Evolutionary conservation across 2,113 vertebrate genomes (phyloP).

Genomic region (Polypterus senegalus): DNA sequence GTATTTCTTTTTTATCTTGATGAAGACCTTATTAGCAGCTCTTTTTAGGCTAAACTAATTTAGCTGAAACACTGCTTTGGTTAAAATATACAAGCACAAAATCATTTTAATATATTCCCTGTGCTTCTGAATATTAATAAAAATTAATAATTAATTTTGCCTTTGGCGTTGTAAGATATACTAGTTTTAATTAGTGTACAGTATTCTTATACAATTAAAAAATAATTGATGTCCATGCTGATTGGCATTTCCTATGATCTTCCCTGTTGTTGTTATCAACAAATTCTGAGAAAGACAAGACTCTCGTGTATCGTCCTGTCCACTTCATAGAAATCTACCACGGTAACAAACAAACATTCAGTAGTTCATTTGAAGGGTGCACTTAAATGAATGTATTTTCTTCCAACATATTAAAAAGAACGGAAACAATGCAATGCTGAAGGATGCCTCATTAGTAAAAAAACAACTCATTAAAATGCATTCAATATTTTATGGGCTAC

Average conservation of each 20-base stretch:
- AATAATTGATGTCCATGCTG: slow-evolving; percentile 96
- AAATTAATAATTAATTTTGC: slow-evolving; percentile 99
- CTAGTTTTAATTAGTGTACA: slow-evolving; percentile 99
- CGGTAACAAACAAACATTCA: slow-evolving; percentile 59
- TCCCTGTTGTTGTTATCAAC: slow-evolving; percentile 88
- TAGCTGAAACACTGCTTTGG: slow-evolving; percentile 42
- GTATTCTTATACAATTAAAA: slow-evolving; percentile 99
- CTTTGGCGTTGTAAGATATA: slow-evolving; percentile 98
- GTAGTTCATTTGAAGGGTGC: slow-evolving; percentile 62
- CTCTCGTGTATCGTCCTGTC: slow-evolving; percentile 61
- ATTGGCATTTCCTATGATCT: slow-evolving; percentile 81
- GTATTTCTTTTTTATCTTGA: slow-evolving; percentile 1
- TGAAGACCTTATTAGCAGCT: slow-evolving; percentile 18
- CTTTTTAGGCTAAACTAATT: slow-evolving; percentile 30
- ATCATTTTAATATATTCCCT: slow-evolving; percentile 98
- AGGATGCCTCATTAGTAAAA: slow-evolving; percentile 7
- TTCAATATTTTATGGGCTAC: slow-evolving; percentile 7
- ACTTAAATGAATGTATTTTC: slow-evolving; percentile 53
- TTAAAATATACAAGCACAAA: slow-evolving; percentile 73
- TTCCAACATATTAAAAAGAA: slow-evolving; percentile 58
- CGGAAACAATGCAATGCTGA: slow-evolving; percentile 47
- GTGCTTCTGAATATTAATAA: slow-evolving; percentile 99
- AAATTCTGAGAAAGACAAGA: slow-evolving; percentile 63
- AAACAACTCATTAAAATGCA: slow-evolving; percentile 7
- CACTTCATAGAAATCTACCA: slow-evolving; percentile 48